Conservation (phyloP, 2,797 vertebrate genomes). For the Enoplosus armatus region DNA sequence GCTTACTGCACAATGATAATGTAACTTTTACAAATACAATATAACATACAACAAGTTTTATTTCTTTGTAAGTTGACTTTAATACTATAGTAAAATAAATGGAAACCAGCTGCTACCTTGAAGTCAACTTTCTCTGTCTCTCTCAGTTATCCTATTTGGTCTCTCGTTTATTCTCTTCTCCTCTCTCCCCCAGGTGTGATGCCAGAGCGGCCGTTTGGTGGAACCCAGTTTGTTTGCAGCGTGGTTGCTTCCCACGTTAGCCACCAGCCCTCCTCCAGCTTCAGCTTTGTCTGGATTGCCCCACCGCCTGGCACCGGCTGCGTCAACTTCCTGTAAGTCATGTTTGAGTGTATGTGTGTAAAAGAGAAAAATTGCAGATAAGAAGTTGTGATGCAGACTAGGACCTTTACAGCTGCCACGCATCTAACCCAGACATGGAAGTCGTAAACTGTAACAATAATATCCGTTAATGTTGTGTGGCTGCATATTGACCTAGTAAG, state of each 20-base stretch:
- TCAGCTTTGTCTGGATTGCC: constrained; percentile 98
- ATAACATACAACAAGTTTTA: neutral
- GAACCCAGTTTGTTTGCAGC: constrained; percentile 98
- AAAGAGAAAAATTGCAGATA: neutral
- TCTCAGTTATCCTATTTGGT: neutral
- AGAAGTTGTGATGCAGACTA: neutral
- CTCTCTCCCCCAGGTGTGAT: constrained; percentile 88
- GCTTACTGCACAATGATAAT: constrained; percentile 15
- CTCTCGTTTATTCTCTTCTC: constrained; percentile 6
- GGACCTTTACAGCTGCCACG: constrained; percentile 30
- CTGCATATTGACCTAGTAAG: constrained; percentile 30
- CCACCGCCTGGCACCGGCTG: constrained; percentile 97
- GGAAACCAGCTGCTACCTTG: constrained; percentile 21
- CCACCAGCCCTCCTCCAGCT: constrained; percentile 94
- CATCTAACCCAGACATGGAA: constrained; percentile 30
- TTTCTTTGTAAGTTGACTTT: constrained; percentile 3
- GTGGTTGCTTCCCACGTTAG: constrained; percentile 98
- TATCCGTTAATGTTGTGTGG: constrained; percentile 37
- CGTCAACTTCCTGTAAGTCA: constrained; percentile 97
- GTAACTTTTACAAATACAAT: constrained; percentile 11
- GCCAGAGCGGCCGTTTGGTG: constrained; percentile 93
- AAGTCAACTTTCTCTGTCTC: neutral
- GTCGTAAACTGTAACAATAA: constrained; percentile 44
- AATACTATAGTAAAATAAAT: constrained; percentile 25
- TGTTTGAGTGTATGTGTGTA: constrained; percentile 4